Evolutionary conservation across 2,797 vertebrate genomes (phyloP), one percentile per base, ranked within the genome.

Genomic region (Pterois miles): DNA sequence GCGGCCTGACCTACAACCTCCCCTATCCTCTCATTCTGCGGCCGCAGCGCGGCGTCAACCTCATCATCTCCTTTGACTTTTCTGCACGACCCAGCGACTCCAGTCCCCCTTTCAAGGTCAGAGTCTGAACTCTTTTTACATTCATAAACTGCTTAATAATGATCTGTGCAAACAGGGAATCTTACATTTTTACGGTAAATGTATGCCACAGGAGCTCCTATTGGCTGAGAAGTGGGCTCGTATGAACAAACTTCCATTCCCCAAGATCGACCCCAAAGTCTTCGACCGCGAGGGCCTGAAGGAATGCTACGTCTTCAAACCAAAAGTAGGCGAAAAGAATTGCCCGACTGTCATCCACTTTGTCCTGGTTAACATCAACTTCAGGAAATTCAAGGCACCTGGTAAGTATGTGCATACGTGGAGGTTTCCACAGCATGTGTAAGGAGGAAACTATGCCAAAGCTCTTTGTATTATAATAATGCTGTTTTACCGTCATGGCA

Each of bases 161-260:
- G 2, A 62, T 50, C 4, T 6, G 4, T 10, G 27, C 20, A 16
- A 0, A 31, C 16, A 12, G 6, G 5, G 18, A 63, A 60, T 22
- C 3, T 10, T 58, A 74, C 29, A 6, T 10, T 12, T 65, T 40
- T 85, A n/a, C n/a, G n/a, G 2, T 84, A 65, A 74, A 14, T 77
- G 52, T 86, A 23, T 53, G 38, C 72, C 56, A 2, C 69, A 99
- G 98, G 98, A 99, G 91, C 97, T 99, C 65, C 94, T 98, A 10
- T 93, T 99, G 69, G 98, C 98, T 22, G 98, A 99, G 86, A 99
- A 99, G 85, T 99, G 98, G 98, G 98, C 98, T 59, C 96, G 96
- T 77, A 99, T 99, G 98, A 99, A 99, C 94, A 99, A 98, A 73
- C 96, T 99, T 40, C 95, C 97, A 0, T 99, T 99, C 84, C 98